Evolutionary conservation across 2,888 invertebrate genomes (phyloP).

Genomic region (Ormyrus nitidulus): DNA sequence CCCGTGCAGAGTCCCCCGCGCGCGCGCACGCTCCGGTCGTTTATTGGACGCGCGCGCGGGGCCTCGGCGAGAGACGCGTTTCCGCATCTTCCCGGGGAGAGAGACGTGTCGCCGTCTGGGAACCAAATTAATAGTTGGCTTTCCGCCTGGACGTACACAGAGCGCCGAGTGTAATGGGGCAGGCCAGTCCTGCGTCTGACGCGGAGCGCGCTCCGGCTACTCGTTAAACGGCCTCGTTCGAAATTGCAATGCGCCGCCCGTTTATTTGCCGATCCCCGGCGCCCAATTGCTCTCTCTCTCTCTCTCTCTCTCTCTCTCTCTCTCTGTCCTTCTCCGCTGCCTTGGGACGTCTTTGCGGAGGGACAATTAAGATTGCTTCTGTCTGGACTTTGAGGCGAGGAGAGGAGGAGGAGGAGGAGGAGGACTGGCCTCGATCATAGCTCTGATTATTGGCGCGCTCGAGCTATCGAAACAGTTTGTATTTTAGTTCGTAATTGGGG

Average conservation of each 20-base stretch:
- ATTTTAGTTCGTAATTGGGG: conserved; percentile 37
- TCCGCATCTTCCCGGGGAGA: conserved; percentile 32
- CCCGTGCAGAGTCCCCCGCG: background rate
- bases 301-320: conserved; percentile 1
- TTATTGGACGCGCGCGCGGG: background rate
- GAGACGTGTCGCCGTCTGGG: conserved; percentile 65
- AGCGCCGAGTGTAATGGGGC: conserved; percentile 62
- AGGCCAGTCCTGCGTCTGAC: conserved; percentile 59
- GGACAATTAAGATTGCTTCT: conserved; percentile 48
- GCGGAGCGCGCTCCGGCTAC: conserved; percentile 41
- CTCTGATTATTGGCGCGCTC: conserved; percentile 28
- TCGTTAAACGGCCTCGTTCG: conserved; percentile 63
- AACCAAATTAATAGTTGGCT: conserved; percentile 74
- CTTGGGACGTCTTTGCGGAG: conserved; percentile 39
- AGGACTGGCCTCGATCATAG: conserved; percentile 27
- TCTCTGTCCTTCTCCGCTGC: conserved; percentile 28
- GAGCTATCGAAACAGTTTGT: conserved; percentile 53
- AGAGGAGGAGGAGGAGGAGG: background rate
- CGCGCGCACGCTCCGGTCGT: background rate
- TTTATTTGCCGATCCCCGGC: conserved; percentile 41
- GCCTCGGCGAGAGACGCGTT: background rate
- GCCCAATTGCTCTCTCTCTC: background rate
- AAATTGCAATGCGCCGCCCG: conserved; percentile 46
- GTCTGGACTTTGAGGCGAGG: conserved; percentile 47
- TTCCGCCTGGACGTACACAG: conserved; percentile 62